Evolutionary conservation across 1,140 invertebrate genomes (phyloP).

Genomic region (Procambarus virginalis): DNA sequence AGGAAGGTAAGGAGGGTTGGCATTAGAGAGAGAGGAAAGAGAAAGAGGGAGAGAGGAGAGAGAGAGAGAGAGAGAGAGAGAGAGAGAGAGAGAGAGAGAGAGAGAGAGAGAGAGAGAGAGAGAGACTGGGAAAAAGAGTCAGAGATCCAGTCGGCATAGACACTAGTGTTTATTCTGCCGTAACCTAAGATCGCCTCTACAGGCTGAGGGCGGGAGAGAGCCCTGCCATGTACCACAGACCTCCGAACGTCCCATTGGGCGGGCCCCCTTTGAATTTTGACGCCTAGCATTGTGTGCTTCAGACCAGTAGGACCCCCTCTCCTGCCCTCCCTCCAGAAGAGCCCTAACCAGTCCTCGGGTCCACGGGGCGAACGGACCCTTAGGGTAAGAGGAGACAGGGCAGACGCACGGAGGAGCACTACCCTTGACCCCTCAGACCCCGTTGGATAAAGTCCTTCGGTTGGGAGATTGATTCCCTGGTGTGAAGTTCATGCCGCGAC

Average conservation of each 20-base stretch:
- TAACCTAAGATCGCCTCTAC: too few relatives aligned
- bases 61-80: background rate
- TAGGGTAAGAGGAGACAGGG: background rate
- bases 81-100: background rate
- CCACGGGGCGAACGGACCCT: background rate
- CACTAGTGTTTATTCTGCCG: too few relatives aligned
- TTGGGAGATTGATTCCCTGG: background rate
- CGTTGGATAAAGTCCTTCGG: background rate
- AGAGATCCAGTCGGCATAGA: too few relatives aligned
- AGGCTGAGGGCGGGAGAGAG: too few relatives aligned
- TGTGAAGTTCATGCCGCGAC: slow-evolving; percentile 47
- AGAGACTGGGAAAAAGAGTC: background rate
- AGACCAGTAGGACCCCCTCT: background rate
- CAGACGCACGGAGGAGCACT: too few relatives aligned
- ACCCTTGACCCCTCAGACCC: background rate
- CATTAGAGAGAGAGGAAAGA: background rate
- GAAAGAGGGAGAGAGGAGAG: background rate
- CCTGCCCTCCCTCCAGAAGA: background rate
- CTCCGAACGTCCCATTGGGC: background rate
- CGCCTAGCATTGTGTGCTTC: background rate
- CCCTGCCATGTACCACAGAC: too few relatives aligned
- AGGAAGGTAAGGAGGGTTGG: background rate
- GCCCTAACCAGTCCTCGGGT: background rate
- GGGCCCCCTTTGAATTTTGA: background rate
- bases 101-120: background rate